phyloP scores from a whole-genome alignment of 2,797 vertebrate species.

The Tinamus major region DNA sequence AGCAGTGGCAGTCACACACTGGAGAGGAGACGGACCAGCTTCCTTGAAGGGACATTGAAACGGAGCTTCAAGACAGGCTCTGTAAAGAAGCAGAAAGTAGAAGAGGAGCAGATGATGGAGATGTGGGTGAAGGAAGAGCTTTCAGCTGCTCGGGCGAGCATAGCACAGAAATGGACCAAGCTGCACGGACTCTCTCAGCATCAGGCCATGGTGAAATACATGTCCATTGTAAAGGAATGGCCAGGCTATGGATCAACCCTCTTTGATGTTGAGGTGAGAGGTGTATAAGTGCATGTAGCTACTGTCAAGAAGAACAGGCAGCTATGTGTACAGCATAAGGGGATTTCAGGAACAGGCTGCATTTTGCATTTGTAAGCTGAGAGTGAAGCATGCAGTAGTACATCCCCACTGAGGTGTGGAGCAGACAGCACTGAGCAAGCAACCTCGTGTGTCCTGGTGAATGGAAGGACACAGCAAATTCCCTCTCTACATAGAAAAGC shows the following conservation, averaged over 20 bases:
- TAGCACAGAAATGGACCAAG: slow-evolving; percentile 90
- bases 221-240: slow-evolving; percentile 92
- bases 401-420: background rate
- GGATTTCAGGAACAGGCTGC: background rate
- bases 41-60: slow-evolving; percentile 90
- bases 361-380: background rate
- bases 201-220: slow-evolving; percentile 94
- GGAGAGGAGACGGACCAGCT: slow-evolving; percentile 90
- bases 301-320: background rate
- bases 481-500: background rate
- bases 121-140: slow-evolving; percentile 97
- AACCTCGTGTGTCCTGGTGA: background rate
- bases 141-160: slow-evolving; percentile 87
- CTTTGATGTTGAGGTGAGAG: slow-evolving; percentile 91
- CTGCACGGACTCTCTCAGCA: slow-evolving; percentile 89
- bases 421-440: background rate
- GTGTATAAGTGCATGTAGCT: background rate
- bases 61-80: slow-evolving; percentile 90
- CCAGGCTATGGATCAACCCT: slow-evolving; percentile 92
- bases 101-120: slow-evolving; percentile 95
- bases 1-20: slow-evolving; percentile 85
- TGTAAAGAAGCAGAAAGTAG: slow-evolving; percentile 91
- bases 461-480: background rate
- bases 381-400: background rate
- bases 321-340: background rate